These are phyloP conservation scores for Montipora foliosa DNA, from an alignment of 64 coral and sea anemone species.

Conservation along the genomic window DNA sequence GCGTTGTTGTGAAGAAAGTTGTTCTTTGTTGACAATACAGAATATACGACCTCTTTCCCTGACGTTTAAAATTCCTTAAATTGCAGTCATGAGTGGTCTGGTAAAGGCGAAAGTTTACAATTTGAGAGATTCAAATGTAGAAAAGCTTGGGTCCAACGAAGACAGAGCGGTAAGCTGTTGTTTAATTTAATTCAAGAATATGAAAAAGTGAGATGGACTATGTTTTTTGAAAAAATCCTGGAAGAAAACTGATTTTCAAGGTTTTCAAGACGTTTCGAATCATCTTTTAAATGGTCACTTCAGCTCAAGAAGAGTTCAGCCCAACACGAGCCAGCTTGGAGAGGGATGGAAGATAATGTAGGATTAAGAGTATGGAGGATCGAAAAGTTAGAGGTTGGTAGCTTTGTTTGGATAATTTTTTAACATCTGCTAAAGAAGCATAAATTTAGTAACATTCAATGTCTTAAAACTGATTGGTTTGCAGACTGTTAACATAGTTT, in stretches of 20 bases:
- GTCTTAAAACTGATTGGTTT: not conserved
- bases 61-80: not conserved
- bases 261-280: no score
- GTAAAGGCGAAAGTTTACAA: conserved; percentile 11
- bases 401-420: not conserved
- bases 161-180: conserved; percentile 1
- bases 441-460: not conserved
- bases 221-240: not conserved
- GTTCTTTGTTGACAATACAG: not conserved
- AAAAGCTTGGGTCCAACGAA: not conserved
- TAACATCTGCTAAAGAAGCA: not conserved
- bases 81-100: not conserved
- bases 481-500: not conserved
- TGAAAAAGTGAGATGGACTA: not conserved
- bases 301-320: not conserved
- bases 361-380: conserved; percentile 44
- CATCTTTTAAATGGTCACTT: not conserved
- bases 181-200: not conserved
- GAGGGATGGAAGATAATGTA: not conserved
- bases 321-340: not conserved
- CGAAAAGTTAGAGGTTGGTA: conserved; percentile 33
- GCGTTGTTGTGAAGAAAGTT: not conserved
- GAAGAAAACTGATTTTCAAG: not conserved
- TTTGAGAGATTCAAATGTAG: conserved; percentile 18
- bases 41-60: not conserved